phyloP scores from a whole-genome alignment of 2,797 vertebrate genomes.

The Pipistrellus nathusii region DNA sequence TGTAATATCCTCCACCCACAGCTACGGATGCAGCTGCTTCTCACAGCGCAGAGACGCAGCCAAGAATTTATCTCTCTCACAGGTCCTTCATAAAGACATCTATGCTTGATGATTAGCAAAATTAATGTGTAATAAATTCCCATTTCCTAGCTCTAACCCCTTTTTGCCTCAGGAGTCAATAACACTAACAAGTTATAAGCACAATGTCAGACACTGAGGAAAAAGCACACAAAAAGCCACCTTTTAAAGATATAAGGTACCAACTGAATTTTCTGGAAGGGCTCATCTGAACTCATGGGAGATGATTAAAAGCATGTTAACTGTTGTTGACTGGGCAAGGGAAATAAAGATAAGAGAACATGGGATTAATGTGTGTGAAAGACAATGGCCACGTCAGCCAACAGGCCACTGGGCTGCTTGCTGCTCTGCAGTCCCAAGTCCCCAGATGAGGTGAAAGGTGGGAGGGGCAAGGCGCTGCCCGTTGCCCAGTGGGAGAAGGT shows the following conservation, averaged over 20 bases:
- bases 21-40: too few species aligned
- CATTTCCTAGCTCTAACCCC: not conserved
- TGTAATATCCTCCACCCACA: not conserved
- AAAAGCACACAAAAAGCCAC: not conserved
- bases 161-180: not conserved
- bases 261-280: not conserved
- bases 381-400: too few species aligned
- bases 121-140: not conserved
- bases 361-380: too few species aligned
- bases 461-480: too few species aligned
- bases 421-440: too few species aligned
- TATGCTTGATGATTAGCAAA: not conserved
- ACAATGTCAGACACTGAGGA: not conserved
- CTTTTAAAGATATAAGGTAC: not conserved
- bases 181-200: not conserved
- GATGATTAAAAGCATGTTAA: not conserved
- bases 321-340: too few species aligned
- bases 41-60: not conserved
- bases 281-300: not conserved
- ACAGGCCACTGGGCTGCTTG: too few species aligned
- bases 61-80: not conserved
- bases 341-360: too few species aligned
- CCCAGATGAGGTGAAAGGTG: too few species aligned
- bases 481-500: too few species aligned
- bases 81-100: not conserved